Conservation (phyloP, 2,797 vertebrate species). For the Amazonetta brasiliensis region DNA sequence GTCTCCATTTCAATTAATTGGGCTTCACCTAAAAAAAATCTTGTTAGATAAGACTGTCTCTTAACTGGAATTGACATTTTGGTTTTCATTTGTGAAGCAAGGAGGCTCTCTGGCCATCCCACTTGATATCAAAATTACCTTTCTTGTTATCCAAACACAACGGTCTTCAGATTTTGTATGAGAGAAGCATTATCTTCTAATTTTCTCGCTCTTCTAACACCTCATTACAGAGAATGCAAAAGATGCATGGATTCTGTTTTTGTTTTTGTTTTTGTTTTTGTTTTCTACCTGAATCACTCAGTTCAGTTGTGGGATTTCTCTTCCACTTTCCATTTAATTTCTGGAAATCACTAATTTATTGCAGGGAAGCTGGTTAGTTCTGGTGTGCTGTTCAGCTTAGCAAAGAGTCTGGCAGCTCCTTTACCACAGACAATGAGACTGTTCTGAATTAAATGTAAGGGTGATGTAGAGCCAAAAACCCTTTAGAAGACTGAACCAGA, state of each 20-base stretch:
- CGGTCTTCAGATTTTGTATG: not conserved
- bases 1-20: not conserved
- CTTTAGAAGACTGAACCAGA: not conserved
- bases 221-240: not conserved
- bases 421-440: not conserved
- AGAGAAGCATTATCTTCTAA: not conserved
- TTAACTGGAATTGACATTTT: not conserved
- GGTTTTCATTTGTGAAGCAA: not conserved
- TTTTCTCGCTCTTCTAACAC: not conserved
- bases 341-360: not conserved
- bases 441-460: not conserved
- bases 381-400: not conserved
- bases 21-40: not conserved
- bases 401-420: not conserved
- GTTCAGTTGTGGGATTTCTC: not conserved
- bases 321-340: not conserved
- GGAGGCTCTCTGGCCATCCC: not conserved
- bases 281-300: not conserved
- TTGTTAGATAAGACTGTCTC: not conserved
- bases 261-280: not conserved
- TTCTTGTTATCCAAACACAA: not conserved
- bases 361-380: not conserved
- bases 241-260: not conserved
- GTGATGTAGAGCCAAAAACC: not conserved
- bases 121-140: not conserved